Evolutionary conservation across 2,888 invertebrate species (phyloP), one percentile per base, ranked within the genome.

Genomic region (Hirtodrosophila confusa): DNA sequence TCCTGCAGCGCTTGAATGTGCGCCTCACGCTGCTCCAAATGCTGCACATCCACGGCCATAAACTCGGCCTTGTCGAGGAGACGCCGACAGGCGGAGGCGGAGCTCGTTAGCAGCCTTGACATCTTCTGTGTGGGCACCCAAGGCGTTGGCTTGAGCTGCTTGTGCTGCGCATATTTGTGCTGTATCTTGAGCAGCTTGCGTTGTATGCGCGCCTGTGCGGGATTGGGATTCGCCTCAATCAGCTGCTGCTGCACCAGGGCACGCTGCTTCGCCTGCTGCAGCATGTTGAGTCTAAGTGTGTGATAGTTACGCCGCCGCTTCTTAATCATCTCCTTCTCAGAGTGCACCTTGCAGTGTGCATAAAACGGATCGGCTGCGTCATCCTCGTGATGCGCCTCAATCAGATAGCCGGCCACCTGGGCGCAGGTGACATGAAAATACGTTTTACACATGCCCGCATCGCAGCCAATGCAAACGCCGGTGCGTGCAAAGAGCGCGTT

Each of bases 381-480:
- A 90, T 97, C 97, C 88, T 97, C 97, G 0, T 96, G 95, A 90
- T 97, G 97, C 0, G 98, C 97, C 91, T 99, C 98, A 0, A 98
- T 97, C 47, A 99, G 91, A 50, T 98, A 93, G 0, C 99, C 99
- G 83, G 97, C 97, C 33, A 96, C 94, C 92, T 99, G 98, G 0
- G 98, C 98, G 92, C 99, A 99, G 9, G 99, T 99, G 39, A 98
- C 98, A 91, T 99, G 99, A 91, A 99, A 99, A 92, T 96, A 98
- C 0, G 96, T 97, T 89, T 97, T 95, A 93, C 99, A 99, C 94
- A 99, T 96, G 27, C 99, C 99, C 8, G 99, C 99, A 92, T 99
- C 99, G 92, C 99, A 99, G 68, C 97, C 96, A 55, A 99, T 97
- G 89, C 97, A 97, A 10, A 99, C 97, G 2, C 99, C 99, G 0